phyloP scores from a whole-genome alignment of 2,797 vertebrate species.

The Cuniculus paca region DNA sequence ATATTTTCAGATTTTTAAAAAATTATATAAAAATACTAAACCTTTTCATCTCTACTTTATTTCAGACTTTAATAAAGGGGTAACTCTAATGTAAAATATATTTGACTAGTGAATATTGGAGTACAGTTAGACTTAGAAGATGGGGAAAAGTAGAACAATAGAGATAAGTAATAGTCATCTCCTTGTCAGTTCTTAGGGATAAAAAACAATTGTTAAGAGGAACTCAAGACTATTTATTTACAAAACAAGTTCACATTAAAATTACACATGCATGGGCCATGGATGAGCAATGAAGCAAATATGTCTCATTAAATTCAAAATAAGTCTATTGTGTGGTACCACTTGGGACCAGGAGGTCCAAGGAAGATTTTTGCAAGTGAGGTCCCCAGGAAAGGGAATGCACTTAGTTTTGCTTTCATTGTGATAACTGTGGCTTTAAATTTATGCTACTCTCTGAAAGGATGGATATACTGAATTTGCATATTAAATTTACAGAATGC shows the following conservation, averaged over 20 bases:
- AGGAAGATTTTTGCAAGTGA: too few species aligned
- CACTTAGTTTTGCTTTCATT: too few species aligned
- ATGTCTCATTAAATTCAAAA: conserved; percentile 78
- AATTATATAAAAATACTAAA: neutral
- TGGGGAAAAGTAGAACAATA: neutral
- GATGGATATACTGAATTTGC: too few species aligned
- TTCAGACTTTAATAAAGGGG: neutral
- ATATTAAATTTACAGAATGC: too few species aligned
- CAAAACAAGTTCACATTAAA: neutral
- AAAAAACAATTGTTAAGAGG: conserved; percentile 15
- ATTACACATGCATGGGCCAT: conserved; percentile 32
- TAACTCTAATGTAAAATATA: neutral
- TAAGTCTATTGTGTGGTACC: neutral
- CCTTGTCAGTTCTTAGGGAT: neutral
- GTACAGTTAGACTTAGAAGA: neutral
- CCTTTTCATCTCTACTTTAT: neutral
- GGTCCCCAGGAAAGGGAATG: too few species aligned
- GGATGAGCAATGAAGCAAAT: conserved; percentile 67
- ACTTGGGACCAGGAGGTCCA: too few species aligned
- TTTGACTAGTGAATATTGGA: neutral
- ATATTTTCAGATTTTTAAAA: neutral
- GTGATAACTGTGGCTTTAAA: too few species aligned
- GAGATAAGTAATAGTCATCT: neutral
- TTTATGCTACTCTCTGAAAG: too few species aligned
- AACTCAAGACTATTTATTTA: conserved; percentile 70